A percentile compares a stretch with the other conserved stretches of the same genome.
Conservation (phyloP, 2,888 invertebrate species). For the Caenorhabditis sp. region DNA sequence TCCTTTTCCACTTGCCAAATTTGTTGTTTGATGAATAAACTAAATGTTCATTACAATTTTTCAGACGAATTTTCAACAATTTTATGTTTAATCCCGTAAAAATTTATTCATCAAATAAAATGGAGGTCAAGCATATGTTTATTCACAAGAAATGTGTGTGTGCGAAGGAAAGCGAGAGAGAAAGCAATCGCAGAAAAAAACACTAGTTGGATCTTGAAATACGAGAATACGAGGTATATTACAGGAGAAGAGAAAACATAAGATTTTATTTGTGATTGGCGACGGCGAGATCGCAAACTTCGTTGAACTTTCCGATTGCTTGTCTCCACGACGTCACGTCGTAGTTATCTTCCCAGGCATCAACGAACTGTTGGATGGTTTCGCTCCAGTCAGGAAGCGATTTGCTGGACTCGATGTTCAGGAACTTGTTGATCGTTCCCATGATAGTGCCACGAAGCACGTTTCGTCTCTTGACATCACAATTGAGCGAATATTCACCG, state of each 20-base stretch:
- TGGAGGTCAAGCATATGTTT: too few species aligned
- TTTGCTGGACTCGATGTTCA: constrained; percentile 91
- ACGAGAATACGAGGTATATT: constrained; percentile 20
- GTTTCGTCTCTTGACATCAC: constrained; percentile 83
- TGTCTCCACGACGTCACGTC: background rate
- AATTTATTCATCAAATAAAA: background rate
- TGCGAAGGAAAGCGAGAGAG: background rate
- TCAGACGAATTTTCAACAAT: background rate
- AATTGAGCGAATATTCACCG: constrained; percentile 73
- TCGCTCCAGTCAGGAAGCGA: constrained; percentile 88
- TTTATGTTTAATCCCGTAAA: background rate
- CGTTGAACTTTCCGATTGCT: constrained; percentile 55
- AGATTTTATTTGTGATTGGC: constrained; percentile 16
- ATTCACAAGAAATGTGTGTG: background rate
- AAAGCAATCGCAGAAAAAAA: constrained; percentile 12
- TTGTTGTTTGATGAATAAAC: constrained; percentile 30
- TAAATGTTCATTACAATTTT: constrained; percentile 1
- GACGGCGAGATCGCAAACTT: constrained; percentile 51
- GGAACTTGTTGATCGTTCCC: constrained; percentile 89
- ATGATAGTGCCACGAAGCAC: constrained; percentile 87
- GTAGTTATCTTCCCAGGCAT: constrained; percentile 16
- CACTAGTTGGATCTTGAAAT: background rate
- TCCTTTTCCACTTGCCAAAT: constrained; percentile 49
- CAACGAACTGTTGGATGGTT: constrained; percentile 6
- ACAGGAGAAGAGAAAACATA: background rate